Percentiles rank a stretch among this genome's conserved stretches.
These are phyloP conservation scores for Cryptus viduatorius DNA, from an alignment of 2,888 invertebrate species.

Conservation along the genomic window DNA sequence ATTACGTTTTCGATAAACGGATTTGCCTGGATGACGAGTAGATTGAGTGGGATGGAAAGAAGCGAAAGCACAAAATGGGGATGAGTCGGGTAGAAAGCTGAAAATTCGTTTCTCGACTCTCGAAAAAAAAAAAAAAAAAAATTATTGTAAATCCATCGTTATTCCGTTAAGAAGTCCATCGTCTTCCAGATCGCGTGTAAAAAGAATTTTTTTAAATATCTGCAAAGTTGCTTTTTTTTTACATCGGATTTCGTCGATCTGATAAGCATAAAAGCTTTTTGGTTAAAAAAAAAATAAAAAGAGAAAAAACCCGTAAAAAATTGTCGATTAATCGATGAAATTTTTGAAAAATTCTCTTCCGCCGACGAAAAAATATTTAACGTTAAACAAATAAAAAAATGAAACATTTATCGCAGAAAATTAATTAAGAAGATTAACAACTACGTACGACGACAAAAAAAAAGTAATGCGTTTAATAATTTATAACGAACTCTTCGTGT, in stretches of 20 bases:
- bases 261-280: not conserved
- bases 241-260: not conserved
- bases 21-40: slow-evolving; percentile 61
- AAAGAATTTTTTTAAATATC: not conserved
- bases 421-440: not conserved
- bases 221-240: not conserved
- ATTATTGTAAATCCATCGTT: slow-evolving; percentile 44
- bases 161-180: not conserved
- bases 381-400: not conserved
- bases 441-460: not conserved
- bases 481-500: slow-evolving; percentile 20
- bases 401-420: not conserved
- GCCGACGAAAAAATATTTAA: not conserved
- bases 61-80: not conserved
- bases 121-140: slow-evolving; percentile 21
- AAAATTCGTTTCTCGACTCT: slow-evolving; percentile 47
- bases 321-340: too few relatives aligned
- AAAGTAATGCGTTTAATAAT: not conserved
- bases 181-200: not conserved
- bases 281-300: not conserved
- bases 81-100: slow-evolving; percentile 25
- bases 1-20: slow-evolving; percentile 70
- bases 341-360: too few relatives aligned
- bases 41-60: slow-evolving; percentile 26
- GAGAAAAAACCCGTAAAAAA: not conserved